Percentiles rank a stretch among this genome's conserved stretches.
These are phyloP conservation scores for Macrosoma leucophasiata DNA, from an alignment of 2,888 invertebrate species.

Conservation along the genomic window DNA sequence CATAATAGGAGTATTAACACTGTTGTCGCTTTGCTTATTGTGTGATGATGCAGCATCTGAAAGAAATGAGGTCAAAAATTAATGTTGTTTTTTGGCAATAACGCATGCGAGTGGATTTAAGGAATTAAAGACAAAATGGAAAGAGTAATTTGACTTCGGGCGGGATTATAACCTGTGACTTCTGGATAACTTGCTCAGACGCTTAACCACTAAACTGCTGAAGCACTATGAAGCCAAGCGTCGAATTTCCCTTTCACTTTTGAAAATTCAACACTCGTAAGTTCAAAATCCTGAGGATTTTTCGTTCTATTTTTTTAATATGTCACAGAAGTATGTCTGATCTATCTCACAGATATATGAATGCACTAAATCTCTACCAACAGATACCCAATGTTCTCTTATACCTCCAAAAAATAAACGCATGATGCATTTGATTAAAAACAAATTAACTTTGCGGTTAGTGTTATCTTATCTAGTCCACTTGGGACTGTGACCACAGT, in stretches of 20 bases:
- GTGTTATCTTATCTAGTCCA: no score
- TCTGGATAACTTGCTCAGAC: no score
- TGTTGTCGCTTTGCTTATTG: constrained; percentile 28
- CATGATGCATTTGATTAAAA: no score
- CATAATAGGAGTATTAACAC: constrained; percentile 32
- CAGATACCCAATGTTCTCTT: no score
- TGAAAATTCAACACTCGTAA: background rate
- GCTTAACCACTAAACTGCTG: no score
- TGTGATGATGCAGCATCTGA: constrained; percentile 40
- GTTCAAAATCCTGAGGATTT: background rate
- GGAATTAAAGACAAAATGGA: no score
- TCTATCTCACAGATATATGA: background rate
- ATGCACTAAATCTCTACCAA: background rate
- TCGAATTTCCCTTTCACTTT: background rate
- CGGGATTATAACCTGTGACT: no score
- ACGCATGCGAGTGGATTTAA: no score
- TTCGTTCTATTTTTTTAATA: background rate
- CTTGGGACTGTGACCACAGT: no score
- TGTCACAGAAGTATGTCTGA: background rate
- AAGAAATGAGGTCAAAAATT: constrained; percentile 23
- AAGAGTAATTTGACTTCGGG: no score
- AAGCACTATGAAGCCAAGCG: background rate
- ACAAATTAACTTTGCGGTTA: no score
- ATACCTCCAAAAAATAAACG: no score
- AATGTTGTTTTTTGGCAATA: background rate